Conservation (phyloP, 2,797 vertebrate species). For the Pangasius macronema region DNA sequence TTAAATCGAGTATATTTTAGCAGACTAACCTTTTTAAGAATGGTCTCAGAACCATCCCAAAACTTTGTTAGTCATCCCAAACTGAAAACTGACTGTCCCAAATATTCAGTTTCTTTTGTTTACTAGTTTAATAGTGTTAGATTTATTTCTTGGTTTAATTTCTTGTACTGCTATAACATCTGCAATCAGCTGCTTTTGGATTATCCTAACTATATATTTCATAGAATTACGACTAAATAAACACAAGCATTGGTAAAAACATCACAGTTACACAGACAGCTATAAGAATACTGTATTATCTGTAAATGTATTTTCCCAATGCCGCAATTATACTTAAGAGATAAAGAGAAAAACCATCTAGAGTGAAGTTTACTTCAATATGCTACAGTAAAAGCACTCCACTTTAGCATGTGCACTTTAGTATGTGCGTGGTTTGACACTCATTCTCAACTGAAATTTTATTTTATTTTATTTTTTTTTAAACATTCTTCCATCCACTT, state of each 20-base stretch:
- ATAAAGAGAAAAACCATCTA: neutral
- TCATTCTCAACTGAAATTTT: neutral
- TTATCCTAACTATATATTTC: neutral
- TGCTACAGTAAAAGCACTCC: neutral
- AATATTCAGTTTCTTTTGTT: neutral
- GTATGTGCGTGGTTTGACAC: too few relatives aligned
- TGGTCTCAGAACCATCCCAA: neutral
- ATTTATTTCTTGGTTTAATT: neutral
- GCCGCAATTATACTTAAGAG: neutral
- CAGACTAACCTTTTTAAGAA: neutral
- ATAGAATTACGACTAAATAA: neutral
- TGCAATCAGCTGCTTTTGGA: neutral
- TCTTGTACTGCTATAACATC: neutral
- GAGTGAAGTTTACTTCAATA: neutral
- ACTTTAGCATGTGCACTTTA: too few relatives aligned
- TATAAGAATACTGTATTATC: neutral
- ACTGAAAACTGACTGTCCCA: neutral
- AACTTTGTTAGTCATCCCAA: neutral
- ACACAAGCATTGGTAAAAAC: neutral
- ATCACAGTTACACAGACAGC: neutral
- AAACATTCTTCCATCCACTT: neutral
- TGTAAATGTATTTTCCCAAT: neutral
- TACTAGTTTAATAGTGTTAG: neutral
- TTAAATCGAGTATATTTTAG: neutral
- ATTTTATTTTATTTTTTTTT: too few relatives aligned